Evolutionary conservation across 2,797 vertebrate genomes (phyloP).

Genomic region (Cyclopterus lumpus): DNA sequence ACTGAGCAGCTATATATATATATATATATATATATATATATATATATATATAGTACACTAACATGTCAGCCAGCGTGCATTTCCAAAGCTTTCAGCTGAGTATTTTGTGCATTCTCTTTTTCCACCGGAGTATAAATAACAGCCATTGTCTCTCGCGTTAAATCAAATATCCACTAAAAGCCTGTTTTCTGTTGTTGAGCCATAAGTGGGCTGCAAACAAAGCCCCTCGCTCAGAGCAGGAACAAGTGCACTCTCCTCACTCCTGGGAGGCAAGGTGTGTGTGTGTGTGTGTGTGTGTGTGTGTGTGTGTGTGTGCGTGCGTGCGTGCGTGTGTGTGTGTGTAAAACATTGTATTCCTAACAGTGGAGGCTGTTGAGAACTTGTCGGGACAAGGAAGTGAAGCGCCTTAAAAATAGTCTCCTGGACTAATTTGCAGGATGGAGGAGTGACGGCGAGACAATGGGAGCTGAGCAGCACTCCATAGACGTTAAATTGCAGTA

Average conservation of each 20-base stretch:
- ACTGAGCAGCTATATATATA: slow-evolving; percentile 23
- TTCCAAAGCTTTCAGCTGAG: slow-evolving; percentile 50
- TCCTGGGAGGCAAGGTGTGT: slow-evolving; percentile 65
- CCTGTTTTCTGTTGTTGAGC: slow-evolving; percentile 60
- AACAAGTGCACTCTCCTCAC: slow-evolving; percentile 69
- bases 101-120: slow-evolving; percentile 30
- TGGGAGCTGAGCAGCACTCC: slow-evolving; percentile 12
- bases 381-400: slow-evolving; percentile 57
- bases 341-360: slow-evolving; percentile 46
- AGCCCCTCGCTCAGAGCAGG: slow-evolving; percentile 24
- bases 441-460: slow-evolving; percentile 30
- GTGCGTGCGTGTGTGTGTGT: slow-evolving; percentile 44
- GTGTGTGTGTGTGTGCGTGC: slow-evolving; percentile 39
- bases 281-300: slow-evolving; percentile 39
- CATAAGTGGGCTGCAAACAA: slow-evolving; percentile 60
- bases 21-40: too few relatives aligned
- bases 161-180: slow-evolving; percentile 67
- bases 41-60: not conserved
- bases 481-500: not conserved
- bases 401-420: slow-evolving; percentile 36
- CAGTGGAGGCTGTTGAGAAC: slow-evolving; percentile 49
- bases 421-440: slow-evolving; percentile 24
- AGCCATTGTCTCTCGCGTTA: slow-evolving; percentile 60
- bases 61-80: slow-evolving; percentile 15
- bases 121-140: slow-evolving; percentile 61